Evolutionary conservation across 30 jellyfish, hydroid and myxozoan genomes (phyloP).

Genomic region (Phacellophora camtschatica): DNA sequence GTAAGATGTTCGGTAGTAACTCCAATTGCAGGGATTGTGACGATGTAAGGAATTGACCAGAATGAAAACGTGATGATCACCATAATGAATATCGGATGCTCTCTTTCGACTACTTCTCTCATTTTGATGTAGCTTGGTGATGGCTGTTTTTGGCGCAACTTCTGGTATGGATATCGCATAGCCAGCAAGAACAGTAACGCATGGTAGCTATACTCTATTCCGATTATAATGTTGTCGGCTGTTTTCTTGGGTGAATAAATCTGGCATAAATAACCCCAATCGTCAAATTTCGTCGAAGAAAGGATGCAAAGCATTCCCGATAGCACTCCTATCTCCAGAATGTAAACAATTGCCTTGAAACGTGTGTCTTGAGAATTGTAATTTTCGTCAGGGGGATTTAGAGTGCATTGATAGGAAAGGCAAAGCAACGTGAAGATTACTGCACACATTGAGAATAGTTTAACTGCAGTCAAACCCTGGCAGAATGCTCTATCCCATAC

Average conservation of each 20-base stretch:
- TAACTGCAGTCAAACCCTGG: conserved; percentile 82
- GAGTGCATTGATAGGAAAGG: conserved; percentile 69
- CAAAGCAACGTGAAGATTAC: conserved; percentile 68
- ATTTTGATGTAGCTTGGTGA: conserved; percentile 27
- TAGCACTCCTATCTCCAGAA: conserved; percentile 86
- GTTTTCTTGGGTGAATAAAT: conserved; percentile 60
- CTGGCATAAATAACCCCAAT: conserved; percentile 86
- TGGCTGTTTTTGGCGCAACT: conserved; percentile 60
- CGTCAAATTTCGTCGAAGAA: conserved; percentile 89
- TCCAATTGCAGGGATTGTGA: conserved; percentile 71
- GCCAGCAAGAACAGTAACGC: conserved; percentile 50
- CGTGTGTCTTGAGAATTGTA: conserved; percentile 72
- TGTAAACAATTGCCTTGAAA: conserved; percentile 93
- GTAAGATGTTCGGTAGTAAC: conserved; percentile 10
- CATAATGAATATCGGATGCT: conserved; percentile 85
- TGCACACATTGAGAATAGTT: conserved; percentile 81
- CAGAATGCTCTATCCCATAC: conserved; percentile 80
- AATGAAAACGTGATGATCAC: conserved; percentile 48
- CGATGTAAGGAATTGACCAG: conserved; percentile 75
- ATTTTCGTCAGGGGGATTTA: conserved; percentile 66
- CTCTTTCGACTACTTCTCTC: conserved; percentile 69
- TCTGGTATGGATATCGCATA: conserved; percentile 69
- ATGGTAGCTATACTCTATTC: conserved; percentile 70
- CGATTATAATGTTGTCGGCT: conserved; percentile 72
- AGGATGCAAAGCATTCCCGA: conserved; percentile 86